Evolutionary conservation across 2,797 vertebrate genomes (phyloP).

Genomic region (Gephyroberyx darwinii): DNA sequence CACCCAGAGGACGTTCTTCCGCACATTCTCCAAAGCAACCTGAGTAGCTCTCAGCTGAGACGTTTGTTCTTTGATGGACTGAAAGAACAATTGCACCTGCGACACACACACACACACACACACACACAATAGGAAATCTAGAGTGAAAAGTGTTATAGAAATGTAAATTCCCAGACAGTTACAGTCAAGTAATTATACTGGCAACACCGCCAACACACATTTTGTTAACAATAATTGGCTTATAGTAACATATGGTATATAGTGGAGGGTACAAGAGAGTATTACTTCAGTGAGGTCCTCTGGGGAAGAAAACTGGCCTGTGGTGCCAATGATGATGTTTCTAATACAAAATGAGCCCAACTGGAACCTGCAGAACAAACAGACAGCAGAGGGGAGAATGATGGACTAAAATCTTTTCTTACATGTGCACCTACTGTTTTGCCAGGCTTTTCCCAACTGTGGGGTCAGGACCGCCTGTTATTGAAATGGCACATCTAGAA

Average conservation of each 20-base stretch:
- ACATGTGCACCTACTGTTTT: not conserved
- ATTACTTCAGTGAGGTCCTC: constrained; percentile 81
- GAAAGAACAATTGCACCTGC: constrained; percentile 85
- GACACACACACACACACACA: constrained; percentile 30
- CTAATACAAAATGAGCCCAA: constrained; percentile 81
- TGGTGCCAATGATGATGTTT: constrained; percentile 77
- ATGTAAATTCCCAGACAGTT: not conserved
- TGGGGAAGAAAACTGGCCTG: constrained; percentile 80
- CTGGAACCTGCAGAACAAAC: constrained; percentile 76
- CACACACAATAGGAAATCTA: not conserved
- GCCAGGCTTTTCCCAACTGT: not conserved
- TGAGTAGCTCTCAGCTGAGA: constrained; percentile 79
- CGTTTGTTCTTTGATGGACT: constrained; percentile 77
- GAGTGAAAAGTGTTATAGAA: not conserved
- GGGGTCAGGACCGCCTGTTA: not conserved
- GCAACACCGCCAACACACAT: not conserved
- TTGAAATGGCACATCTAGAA: not conserved
- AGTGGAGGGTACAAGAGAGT: not conserved
- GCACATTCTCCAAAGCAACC: constrained; percentile 78
- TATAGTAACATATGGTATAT: not conserved
- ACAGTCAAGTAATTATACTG: not conserved
- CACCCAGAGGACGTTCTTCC: constrained; percentile 82
- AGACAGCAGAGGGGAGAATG: constrained; percentile 24
- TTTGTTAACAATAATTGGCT: not conserved
- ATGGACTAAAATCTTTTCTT: not conserved